Conservation (phyloP, 2,888 invertebrate genomes). For the Priocnemis perturbator region DNA sequence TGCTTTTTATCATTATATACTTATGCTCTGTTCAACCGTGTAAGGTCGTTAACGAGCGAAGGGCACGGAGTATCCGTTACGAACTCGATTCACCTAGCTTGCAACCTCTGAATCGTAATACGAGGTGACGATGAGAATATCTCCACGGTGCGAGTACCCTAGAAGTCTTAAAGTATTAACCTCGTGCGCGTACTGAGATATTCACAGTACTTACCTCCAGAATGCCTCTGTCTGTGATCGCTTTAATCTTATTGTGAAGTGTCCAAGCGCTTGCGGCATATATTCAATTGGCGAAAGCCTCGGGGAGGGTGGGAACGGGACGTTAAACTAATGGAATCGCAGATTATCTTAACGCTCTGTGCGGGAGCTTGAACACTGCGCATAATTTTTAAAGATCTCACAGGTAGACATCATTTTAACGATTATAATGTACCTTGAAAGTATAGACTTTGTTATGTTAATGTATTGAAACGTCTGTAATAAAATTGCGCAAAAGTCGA, state of each 20-base stretch:
- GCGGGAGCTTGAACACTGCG: conserved; percentile 67
- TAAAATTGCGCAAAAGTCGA: conserved; percentile 66
- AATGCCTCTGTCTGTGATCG: conserved; percentile 70
- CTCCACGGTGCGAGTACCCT: conserved; percentile 53
- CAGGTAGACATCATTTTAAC: conserved; percentile 71
- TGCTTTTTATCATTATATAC: no score
- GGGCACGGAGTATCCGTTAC: conserved; percentile 58
- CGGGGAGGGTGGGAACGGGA: conserved; percentile 35
- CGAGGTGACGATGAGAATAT: conserved; percentile 57
- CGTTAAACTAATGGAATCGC: conserved; percentile 48
- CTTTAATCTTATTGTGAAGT: conserved; percentile 65
- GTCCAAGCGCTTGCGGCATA: conserved; percentile 65
- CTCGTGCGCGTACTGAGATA: conserved; percentile 51
- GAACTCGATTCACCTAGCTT: conserved; percentile 57
- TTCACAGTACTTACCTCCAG: conserved; percentile 57
- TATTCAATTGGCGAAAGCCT: conserved; percentile 32
- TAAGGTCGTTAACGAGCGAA: conserved; percentile 26
- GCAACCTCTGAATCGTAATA: conserved; percentile 56
- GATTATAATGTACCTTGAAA: conserved; percentile 74
- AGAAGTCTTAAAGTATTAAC: conserved; percentile 57
- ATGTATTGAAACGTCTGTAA: conserved; percentile 73
- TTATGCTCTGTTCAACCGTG: no score
- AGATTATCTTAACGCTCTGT: conserved; percentile 54
- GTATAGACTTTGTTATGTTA: conserved; percentile 75
- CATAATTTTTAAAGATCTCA: conserved; percentile 71